These are phyloP conservation scores for Labeo calbasu DNA, from an alignment of 2,797 vertebrate species.

Conservation along the genomic window DNA sequence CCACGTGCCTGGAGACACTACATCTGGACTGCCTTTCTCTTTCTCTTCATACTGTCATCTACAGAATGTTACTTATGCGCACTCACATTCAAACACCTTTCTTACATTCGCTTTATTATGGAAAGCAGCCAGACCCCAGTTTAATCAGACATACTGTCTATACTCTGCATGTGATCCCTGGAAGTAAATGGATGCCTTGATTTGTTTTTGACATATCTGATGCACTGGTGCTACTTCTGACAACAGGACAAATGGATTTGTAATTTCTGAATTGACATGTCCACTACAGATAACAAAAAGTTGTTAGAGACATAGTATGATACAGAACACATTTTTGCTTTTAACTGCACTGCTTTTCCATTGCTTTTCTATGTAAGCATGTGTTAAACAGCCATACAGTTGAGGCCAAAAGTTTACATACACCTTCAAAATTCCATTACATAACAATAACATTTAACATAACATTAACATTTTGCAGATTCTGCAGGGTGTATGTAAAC, in stretches of 20 bases:
- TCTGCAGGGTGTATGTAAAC: too few relatives aligned
- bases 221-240: neutral
- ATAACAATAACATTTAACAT: too few relatives aligned
- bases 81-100: neutral
- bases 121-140: neutral
- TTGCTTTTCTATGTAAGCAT: neutral
- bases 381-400: neutral
- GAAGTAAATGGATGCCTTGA: neutral
- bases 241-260: neutral
- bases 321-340: neutral
- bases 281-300: neutral
- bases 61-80: neutral
- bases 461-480: too few relatives aligned
- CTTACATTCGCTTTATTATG: neutral
- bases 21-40: neutral
- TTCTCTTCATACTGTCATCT: neutral
- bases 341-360: neutral
- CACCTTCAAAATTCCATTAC: too few relatives aligned
- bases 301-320: neutral
- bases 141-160: neutral
- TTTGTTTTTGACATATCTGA: neutral
- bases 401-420: too few relatives aligned
- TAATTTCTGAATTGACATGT: neutral
- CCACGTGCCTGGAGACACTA: neutral
- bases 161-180: too few relatives aligned